Percentiles rank a stretch among this genome's conserved stretches.
These are phyloP conservation scores for Acanthochromis polyacanthus DNA, from an alignment of 2,113 vertebrate genomes.

Conservation along the genomic window DNA sequence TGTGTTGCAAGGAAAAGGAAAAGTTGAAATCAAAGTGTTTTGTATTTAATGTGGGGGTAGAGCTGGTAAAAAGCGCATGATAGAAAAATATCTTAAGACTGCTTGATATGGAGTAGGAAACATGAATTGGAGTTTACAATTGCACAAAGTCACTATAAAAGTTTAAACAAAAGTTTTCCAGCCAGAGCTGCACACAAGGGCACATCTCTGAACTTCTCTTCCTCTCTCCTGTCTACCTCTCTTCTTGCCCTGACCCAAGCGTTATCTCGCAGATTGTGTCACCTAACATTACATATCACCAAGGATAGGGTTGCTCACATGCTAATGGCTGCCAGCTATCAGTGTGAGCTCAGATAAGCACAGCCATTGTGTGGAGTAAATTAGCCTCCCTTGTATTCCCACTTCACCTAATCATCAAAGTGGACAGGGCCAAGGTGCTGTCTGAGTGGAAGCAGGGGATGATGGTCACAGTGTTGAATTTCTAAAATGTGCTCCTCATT, in stretches of 20 bases:
- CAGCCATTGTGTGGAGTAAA: constrained; percentile 62
- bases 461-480: background rate
- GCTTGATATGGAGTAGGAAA: too few relatives aligned
- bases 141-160: background rate
- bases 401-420: constrained; percentile 63
- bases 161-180: background rate
- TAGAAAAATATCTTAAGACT: background rate
- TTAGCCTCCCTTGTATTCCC: constrained; percentile 60
- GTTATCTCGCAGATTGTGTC: constrained; percentile 73
- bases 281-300: constrained; percentile 73
- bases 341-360: constrained; percentile 58
- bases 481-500: background rate
- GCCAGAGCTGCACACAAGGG: background rate
- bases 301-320: constrained; percentile 72
- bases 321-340: constrained; percentile 62
- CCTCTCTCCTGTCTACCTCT: constrained; percentile 19
- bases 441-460: constrained; percentile 17
- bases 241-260: constrained; percentile 34
- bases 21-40: too few relatives aligned
- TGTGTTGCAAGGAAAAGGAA: too few relatives aligned
- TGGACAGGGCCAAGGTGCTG: constrained; percentile 24
- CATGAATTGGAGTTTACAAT: too few relatives aligned
- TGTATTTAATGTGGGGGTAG: too few relatives aligned
- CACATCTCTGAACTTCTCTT: background rate
- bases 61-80: background rate